Evolutionary conservation across 2,888 invertebrate species (phyloP), one percentile per base, ranked within the genome.

Genomic region (Caenorhabditis sp.): DNA sequence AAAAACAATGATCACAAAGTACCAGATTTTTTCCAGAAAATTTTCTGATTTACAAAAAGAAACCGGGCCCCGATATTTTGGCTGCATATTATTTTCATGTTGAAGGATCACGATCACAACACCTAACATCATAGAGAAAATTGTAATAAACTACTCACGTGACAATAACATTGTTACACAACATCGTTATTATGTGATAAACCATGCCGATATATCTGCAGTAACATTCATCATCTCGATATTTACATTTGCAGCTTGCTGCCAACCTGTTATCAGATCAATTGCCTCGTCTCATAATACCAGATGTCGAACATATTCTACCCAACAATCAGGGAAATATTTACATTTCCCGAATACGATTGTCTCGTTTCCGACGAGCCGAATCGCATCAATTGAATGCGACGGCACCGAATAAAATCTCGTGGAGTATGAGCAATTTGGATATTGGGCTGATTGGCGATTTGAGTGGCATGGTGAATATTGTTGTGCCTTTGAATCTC

Each of bases 391-490:
- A 78, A n/a, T 66, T 83, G 14, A 77, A 79, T 17, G 75, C 81
- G 14, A 70, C 77, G 10, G 71, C 81, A 0, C 83, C 81, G 0
- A 81, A 81, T 51, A 68, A 81, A 54, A 58, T 83, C 12, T 65
- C 77, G 49, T 83, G 81, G 83, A 76, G 71, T 0, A 82, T 83
- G 81, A 58, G 76, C 27, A 77, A 83, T 51, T 57, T 83, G 43
- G 77, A 83, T 60, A 73, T 82, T n/a, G 82, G 82, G 79, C 66
- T 83, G 3, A 73, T 82, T 8, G 83, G 83, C 17, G 81, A 81
- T 37, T 66, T 83, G 43, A 76, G 75, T 37, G 83, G 83, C 1
- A 62, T 67, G 1, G 81, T 81, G 24, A 81, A 82, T 53, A 82
- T 83, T 37, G 79, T 83, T 14, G 79, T 83, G n/a, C 83, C 81